Evolutionary conservation across 2,888 invertebrate species (phyloP), one percentile per base, ranked within the genome.

Genomic region (Leucoma salicis): DNA sequence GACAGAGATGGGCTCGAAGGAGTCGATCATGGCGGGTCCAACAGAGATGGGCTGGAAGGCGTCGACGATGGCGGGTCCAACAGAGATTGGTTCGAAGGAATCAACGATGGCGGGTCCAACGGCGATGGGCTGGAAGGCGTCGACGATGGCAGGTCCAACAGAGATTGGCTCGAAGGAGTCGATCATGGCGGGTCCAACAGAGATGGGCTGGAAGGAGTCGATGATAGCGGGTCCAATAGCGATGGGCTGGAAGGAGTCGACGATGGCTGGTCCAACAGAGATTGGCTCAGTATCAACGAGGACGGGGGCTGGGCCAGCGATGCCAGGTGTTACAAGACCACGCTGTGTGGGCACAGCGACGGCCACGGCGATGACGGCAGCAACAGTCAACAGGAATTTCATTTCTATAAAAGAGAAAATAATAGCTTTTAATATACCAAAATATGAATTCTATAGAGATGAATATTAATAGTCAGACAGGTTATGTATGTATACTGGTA

Each of bases 111-210:
- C 31, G 31, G 31, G 31, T n/a, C 31, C 31, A n/a, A 16, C n/a
- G 25, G 45, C 48, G n/a, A 39, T 32, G 21, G 50, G 25, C n/a
- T 11, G 13, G 49, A 4, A 14, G 50, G 6, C 10, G 14, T 43
- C 13, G n/a, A 29, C 43, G 1, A 37, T 2, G 11, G 37, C 37
- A n/a, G 37, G 37, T 2, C 37, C 31, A 14, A 49, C 41, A 15
- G 46, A 32, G 46, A 46, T 45, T 24, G 61, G 57, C 18, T 33
- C 33, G 11, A 8, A 13, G 21, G 12, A 6, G 15, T 34, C 42
- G 11, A 44, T 14, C 24, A 37, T 14, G 7, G 57, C 64, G 16
- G 64, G 64, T 6, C 60, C 64, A 0, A 62, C 54, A 13, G 49
- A 16, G 39, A 63, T 46, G 33, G 52, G 47, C 12, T 32, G 29